Base-by-base conservation (phyloP, 2,888 invertebrate genomes). In the Cerceris rybyensis region DNA sequence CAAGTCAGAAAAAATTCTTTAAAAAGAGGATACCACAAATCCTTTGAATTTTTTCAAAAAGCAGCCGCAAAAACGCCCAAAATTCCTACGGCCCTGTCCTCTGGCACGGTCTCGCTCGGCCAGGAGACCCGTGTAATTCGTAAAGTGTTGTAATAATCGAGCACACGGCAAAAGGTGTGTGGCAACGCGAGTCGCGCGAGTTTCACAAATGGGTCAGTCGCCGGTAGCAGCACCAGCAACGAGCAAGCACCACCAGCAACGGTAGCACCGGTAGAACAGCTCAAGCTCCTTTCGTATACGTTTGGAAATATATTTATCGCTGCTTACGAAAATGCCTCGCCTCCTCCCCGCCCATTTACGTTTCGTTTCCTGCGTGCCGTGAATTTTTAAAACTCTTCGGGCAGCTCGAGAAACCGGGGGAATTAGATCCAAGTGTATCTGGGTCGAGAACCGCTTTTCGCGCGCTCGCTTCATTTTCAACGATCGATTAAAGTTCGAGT, bases 181-280 rank as follows among this genome's bases (percentile, higher is more conserved):
- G 86, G 88, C 85, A 88, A 88, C 83, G 82, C 74, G 85, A 86
- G 84, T 86, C 87, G 86, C 82, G 82, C 83, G 75, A 87, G 89
- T 91, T 91, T 91, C 91, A 91, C 90, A 91, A 91, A 91, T 91
- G 86, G 91, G 91, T 91, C 91, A 90, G 83, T 86, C 72, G 76
- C 80, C 84, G 78, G 83, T 39, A 55, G 65, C 49, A 74, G 78
- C 50, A 64, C 61, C 63, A 14, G 64, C 59, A 16, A 9, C 60
- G 43, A 11, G 46, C n/a, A n/a, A 57, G 54, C 13, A 64, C 17
- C 41, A 52, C 9, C 43, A 49, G 7, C 8, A 52, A 43, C 63
- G 63, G n/a, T 42, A 13, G n/a, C 60, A 52, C 73, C 66, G 73
- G 17, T 64, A 70, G 61, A 28, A 28, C 28, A 28, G 77, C 79